phyloP scores from a whole-genome alignment of 2,797 vertebrate genomes.

The Aerospiza tachiro region DNA sequence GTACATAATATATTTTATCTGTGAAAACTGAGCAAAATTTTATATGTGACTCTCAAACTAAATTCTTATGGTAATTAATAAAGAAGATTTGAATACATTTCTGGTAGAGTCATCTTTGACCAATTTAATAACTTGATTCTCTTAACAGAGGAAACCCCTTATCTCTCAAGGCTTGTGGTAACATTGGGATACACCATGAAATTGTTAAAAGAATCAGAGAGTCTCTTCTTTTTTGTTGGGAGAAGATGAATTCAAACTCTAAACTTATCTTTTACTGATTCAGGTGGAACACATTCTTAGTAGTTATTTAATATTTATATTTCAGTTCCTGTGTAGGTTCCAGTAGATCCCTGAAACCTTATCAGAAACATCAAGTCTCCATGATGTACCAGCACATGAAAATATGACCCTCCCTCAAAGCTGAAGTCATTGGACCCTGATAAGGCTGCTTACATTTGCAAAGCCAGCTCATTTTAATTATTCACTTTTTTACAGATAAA shows the following conservation, averaged over 20 bases:
- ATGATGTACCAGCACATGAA: neutral
- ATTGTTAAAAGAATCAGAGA: slow-evolving; percentile 65
- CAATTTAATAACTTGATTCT: slow-evolving; percentile 66
- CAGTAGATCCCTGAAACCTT: neutral
- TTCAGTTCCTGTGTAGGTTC: neutral
- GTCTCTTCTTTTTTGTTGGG: slow-evolving; percentile 52
- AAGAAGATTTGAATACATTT: slow-evolving; percentile 59
- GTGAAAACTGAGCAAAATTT: slow-evolving; percentile 20
- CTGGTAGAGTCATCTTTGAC: slow-evolving; percentile 61
- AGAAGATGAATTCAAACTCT: slow-evolving; percentile 12
- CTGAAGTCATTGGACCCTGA: neutral
- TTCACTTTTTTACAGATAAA: neutral
- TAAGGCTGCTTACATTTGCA: neutral
- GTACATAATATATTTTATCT: slow-evolving; percentile 50
- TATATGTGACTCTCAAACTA: slow-evolving; percentile 27
- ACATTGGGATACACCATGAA: slow-evolving; percentile 40
- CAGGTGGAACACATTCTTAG: neutral
- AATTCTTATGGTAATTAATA: slow-evolving; percentile 70
- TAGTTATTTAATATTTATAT: slow-evolving; percentile 16
- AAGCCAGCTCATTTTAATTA: neutral
- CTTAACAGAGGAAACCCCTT: slow-evolving; percentile 59
- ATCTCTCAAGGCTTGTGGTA: slow-evolving; percentile 63
- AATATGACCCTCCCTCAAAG: neutral
- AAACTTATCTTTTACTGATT: slow-evolving; percentile 20
- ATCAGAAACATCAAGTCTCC: neutral